Evolutionary conservation across 1,140 invertebrate species (phyloP).

Genomic region (Heliconius hermathena): DNA sequence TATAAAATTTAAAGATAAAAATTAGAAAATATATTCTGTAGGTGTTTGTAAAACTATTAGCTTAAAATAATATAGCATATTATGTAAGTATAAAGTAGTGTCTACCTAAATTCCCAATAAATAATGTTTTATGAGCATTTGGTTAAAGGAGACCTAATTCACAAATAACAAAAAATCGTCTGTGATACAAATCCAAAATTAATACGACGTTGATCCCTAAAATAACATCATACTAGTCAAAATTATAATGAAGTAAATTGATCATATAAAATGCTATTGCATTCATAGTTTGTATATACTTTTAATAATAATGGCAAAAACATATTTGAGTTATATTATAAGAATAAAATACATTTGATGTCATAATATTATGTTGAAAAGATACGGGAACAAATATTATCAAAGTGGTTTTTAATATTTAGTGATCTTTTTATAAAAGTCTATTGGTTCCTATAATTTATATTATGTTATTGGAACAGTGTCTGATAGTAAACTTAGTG

Average conservation of each 20-base stretch:
- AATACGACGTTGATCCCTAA: constrained; percentile 9
- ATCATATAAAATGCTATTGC: constrained; percentile 7
- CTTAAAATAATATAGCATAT: neutral
- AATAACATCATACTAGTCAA: constrained; percentile 30
- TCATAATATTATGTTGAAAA: neutral
- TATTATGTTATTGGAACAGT: neutral
- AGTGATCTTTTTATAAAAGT: neutral
- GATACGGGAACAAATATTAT: neutral
- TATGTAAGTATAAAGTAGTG: neutral
- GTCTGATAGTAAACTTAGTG: no score
- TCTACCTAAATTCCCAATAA: neutral
- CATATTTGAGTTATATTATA: neutral
- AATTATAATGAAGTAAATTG: constrained; percentile 22
- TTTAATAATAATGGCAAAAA: constrained; percentile 6
- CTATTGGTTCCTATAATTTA: neutral
- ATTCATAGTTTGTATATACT: constrained; percentile 19
- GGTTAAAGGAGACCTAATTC: neutral
- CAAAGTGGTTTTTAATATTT: neutral
- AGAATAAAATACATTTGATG: neutral
- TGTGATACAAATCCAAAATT: constrained; percentile 36
- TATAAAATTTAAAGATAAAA: neutral
- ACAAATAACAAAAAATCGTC: constrained; percentile 4
- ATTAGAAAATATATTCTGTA: neutral
- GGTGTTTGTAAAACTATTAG: neutral
- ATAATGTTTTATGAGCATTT: neutral